Evolutionary conservation across 2,888 invertebrate species (phyloP).

Genomic region (Tiliacea citrago): DNA sequence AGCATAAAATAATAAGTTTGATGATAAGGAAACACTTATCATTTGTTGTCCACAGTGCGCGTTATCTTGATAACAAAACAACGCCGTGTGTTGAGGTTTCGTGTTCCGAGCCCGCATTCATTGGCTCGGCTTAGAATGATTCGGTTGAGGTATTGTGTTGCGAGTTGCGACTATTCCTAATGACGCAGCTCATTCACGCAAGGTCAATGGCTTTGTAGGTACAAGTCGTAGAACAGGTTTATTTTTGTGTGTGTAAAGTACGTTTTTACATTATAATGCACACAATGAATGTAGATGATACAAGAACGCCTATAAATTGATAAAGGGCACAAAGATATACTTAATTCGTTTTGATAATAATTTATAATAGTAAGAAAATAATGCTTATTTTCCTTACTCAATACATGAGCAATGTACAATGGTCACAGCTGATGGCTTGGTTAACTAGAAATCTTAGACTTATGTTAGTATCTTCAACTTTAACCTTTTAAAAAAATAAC

Average conservation of each 20-base stretch:
- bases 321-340: background rate
- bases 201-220: slow-evolving; percentile 62
- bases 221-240: slow-evolving; percentile 43
- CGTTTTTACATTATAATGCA: slow-evolving; percentile 11
- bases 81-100: slow-evolving; percentile 61
- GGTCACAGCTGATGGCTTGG: too few species aligned
- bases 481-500: too few species aligned
- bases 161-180: slow-evolving; percentile 76
- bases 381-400: background rate
- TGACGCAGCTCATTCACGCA: slow-evolving; percentile 62
- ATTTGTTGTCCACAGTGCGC: slow-evolving; percentile 38
- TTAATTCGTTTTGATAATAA: background rate
- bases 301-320: background rate
- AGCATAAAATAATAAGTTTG: slow-evolving; percentile 37
- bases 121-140: slow-evolving; percentile 39
- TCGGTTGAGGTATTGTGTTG: slow-evolving; percentile 82
- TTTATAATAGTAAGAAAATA: background rate
- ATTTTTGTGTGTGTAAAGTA: slow-evolving; percentile 29
- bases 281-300: slow-evolving; percentile 11
- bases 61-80: slow-evolving; percentile 65
- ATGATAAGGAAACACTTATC: slow-evolving; percentile 54
- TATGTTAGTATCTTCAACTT: too few species aligned
- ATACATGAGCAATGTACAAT: background rate
- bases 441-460: too few species aligned
- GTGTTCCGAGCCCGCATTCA: slow-evolving; percentile 67